A percentile compares a stretch with the other conserved stretches of the same genome.
phyloP scores from a whole-genome alignment of 2,113 vertebrate genomes.

The Entosphenus tridentatus region DNA sequence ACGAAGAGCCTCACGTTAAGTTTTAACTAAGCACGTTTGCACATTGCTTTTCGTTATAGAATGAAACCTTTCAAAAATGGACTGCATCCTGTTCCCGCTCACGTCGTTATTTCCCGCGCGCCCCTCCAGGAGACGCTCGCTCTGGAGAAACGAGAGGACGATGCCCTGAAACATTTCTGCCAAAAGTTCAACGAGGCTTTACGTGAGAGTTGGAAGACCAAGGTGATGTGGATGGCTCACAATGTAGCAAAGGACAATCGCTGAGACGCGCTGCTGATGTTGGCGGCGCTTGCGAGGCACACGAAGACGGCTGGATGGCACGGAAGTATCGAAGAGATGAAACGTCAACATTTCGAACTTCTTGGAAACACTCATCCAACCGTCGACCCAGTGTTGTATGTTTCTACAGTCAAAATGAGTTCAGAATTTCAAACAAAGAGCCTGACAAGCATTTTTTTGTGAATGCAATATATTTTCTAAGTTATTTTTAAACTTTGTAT shows the following conservation, averaged over 20 bases:
- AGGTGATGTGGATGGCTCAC: slow-evolving; percentile 97
- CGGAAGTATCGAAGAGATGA: too few species aligned
- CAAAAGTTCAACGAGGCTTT: slow-evolving; percentile 91
- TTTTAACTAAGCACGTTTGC: too few species aligned
- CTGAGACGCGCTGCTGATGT: slow-evolving; percentile 21
- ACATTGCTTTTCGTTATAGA: too few species aligned
- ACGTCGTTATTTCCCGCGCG: neutral
- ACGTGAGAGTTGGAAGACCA: slow-evolving; percentile 94
- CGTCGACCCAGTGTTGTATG: too few species aligned
- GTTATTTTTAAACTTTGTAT: too few species aligned
- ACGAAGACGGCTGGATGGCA: slow-evolving; percentile 8
- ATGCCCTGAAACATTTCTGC: slow-evolving; percentile 81
- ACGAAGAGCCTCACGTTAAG: too few species aligned
- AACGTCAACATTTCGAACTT: too few species aligned
- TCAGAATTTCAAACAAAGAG: too few species aligned
- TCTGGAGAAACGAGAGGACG: slow-evolving; percentile 66
- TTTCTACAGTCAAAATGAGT: too few species aligned
- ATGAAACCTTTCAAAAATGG: neutral
- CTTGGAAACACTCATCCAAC: too few species aligned
- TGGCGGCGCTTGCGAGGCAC: slow-evolving; percentile 30
- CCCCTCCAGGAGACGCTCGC: slow-evolving; percentile 57
- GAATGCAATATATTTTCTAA: too few species aligned
- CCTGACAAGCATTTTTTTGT: too few species aligned
- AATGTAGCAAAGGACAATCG: slow-evolving; percentile 84
- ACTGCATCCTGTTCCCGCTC: slow-evolving; percentile 9